Percentiles rank a stretch among this genome's conserved stretches.
These are phyloP conservation scores for Speoplatyrhinus poulsoni DNA, from an alignment of 2,113 vertebrate species.

Conservation along the genomic window DNA sequence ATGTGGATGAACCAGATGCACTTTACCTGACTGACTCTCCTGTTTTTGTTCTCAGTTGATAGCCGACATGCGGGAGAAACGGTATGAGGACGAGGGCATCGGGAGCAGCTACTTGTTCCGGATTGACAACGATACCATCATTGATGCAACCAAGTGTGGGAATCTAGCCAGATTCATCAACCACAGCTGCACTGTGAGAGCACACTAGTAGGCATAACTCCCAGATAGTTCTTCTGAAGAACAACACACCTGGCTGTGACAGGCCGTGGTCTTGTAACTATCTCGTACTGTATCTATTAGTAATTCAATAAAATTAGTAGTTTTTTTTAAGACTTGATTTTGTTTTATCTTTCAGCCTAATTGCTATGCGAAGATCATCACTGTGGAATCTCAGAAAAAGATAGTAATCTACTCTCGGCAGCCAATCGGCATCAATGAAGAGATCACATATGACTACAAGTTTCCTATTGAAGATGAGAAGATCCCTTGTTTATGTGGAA, in stretches of 20 bases:
- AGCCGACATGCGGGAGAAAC: slow-evolving; percentile 94
- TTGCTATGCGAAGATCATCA: slow-evolving; percentile 98
- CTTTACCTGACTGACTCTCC: neutral
- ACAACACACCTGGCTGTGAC: too few species aligned
- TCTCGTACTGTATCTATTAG: too few species aligned
- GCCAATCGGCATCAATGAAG: slow-evolving; percentile 90
- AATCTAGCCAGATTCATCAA: slow-evolving; percentile 97
- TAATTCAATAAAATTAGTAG: too few species aligned
- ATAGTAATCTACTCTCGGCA: slow-evolving; percentile 98
- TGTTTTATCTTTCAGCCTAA: slow-evolving; percentile 84
- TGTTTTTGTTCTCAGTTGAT: slow-evolving; percentile 80
- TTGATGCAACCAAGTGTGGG: slow-evolving; percentile 94
- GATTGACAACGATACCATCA: slow-evolving; percentile 94
- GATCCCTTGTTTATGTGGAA: slow-evolving; percentile 95
- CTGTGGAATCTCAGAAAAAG: slow-evolving; percentile 96
- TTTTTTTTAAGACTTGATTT: neutral
- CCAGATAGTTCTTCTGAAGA: neutral
- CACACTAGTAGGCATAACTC: neutral
- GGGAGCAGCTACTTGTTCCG: slow-evolving; percentile 99
- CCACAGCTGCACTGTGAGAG: slow-evolving; percentile 98
- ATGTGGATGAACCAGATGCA: neutral
- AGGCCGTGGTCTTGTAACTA: too few species aligned
- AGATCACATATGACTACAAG: slow-evolving; percentile 98
- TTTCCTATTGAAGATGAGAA: slow-evolving; percentile 98
- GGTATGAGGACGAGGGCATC: slow-evolving; percentile 93